These are phyloP conservation scores for Andrena trimmerana DNA, from an alignment of 2,888 invertebrate species.

Conservation along the genomic window DNA sequence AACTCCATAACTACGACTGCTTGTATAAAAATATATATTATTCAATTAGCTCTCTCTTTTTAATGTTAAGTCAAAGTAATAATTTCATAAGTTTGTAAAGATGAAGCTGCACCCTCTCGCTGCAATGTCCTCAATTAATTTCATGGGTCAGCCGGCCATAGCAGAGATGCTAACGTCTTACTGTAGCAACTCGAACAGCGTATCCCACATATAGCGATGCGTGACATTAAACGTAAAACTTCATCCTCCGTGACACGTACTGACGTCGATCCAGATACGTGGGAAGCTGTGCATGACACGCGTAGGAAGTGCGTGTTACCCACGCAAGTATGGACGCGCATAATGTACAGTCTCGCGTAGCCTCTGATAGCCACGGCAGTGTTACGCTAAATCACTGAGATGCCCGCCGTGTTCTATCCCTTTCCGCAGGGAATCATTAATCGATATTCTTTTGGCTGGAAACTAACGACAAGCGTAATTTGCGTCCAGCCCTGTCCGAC, in stretches of 20 bases:
- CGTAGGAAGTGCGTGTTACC: slow-evolving; percentile 64
- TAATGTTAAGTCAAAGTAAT: too few relatives aligned
- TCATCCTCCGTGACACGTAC: slow-evolving; percentile 54
- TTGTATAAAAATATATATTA: too few relatives aligned
- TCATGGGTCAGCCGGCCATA: slow-evolving; percentile 31
- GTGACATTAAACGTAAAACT: slow-evolving; percentile 49
- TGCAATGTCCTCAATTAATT: slow-evolving; percentile 32
- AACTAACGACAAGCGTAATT: neutral
- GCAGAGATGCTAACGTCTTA: slow-evolving; percentile 28
- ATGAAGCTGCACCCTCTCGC: neutral
- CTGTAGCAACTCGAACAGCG: neutral
- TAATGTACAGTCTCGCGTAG: slow-evolving; percentile 32
- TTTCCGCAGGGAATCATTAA: too few relatives aligned
- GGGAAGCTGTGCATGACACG: slow-evolving; percentile 56
- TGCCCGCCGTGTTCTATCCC: too few relatives aligned
- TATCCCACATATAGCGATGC: slow-evolving; percentile 28
- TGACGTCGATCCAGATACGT: slow-evolving; percentile 64
- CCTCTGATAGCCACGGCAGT: slow-evolving; percentile 8
- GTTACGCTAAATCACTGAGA: too few relatives aligned
- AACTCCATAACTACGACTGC: too few relatives aligned
- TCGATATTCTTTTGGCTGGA: neutral
- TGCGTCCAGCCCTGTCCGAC: neutral
- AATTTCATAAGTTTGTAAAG: neutral
- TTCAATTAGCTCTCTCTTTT: too few relatives aligned
- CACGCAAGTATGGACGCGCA: slow-evolving; percentile 42